phyloP scores from a whole-genome alignment of 2,113 vertebrate genomes.

The Synchiropus splendidus region DNA sequence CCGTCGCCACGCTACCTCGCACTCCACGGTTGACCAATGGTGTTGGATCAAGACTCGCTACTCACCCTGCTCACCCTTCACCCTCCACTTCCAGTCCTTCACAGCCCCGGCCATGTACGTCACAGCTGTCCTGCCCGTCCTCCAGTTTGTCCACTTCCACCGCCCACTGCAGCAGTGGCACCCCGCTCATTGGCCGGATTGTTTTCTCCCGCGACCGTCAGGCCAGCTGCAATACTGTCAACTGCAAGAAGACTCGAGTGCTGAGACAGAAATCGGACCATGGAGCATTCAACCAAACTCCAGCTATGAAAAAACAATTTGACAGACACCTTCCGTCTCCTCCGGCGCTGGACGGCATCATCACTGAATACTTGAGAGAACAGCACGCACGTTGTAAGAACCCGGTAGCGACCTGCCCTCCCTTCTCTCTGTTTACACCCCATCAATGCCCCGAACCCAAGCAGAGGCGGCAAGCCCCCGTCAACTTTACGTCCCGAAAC shows the following conservation, averaged over 20 bases:
- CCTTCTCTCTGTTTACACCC: conserved; percentile 96
- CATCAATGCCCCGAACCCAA: conserved; percentile 99
- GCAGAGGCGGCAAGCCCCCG: conserved; percentile 93
- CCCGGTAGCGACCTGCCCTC: conserved; percentile 97
- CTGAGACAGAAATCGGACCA: conserved; percentile 96
- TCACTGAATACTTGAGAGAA: conserved; percentile 96
- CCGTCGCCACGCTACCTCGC: conserved; percentile 78
- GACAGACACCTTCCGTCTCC: conserved; percentile 94
- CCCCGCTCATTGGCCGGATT: conserved; percentile 87
- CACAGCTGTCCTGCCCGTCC: conserved; percentile 66
- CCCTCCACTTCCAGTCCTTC: conserved; percentile 62
- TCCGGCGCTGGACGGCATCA: conserved; percentile 93
- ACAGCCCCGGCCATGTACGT: conserved; percentile 71
- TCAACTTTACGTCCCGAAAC: conserved; percentile 92
- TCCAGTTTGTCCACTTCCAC: conserved; percentile 61
- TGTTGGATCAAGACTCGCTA: conserved; percentile 74
- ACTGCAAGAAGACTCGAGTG: conserved; percentile 82
- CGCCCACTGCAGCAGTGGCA: conserved; percentile 69
- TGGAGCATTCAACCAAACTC: conserved; percentile 95
- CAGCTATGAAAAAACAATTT: conserved; percentile 96
- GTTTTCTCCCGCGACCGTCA: conserved; percentile 89
- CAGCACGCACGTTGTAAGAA: conserved; percentile 98
- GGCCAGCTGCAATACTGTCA: conserved; percentile 70
- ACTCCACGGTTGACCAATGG: conserved; percentile 87
- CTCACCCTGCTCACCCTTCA: conserved; percentile 66